Conservation (phyloP, 2,113 vertebrate species). For the Acanthisitta chloris region DNA sequence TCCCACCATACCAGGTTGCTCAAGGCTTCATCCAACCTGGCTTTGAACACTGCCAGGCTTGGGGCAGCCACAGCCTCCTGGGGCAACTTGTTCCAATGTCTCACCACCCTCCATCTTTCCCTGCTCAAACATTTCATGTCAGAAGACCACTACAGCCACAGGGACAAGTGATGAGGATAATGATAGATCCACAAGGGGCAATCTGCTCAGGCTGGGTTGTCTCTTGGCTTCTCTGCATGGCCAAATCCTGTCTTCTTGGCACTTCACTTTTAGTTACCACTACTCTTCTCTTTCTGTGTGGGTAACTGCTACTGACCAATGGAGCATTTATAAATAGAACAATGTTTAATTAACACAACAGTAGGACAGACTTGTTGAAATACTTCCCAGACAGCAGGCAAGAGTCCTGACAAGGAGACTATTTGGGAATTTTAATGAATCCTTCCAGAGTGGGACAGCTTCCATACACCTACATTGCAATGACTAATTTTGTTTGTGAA, state of each 20-base stretch:
- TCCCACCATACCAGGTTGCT: no score
- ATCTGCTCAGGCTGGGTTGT: not conserved
- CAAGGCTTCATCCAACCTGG: no score
- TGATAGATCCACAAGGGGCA: not conserved
- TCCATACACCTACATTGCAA: conserved; percentile 51
- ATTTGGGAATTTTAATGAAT: conserved; percentile 66
- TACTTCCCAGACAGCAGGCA: conserved; percentile 68
- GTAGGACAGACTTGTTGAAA: conserved; percentile 69
- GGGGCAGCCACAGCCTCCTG: no score
- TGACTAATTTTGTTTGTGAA: conserved; percentile 58
- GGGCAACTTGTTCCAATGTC: no score
- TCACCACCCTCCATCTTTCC: not conserved
- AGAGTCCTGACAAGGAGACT: conserved; percentile 57
- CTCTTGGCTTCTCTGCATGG: not conserved
- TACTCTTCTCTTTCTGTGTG: not conserved
- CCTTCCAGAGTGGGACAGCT: conserved; percentile 30
- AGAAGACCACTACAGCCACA: not conserved
- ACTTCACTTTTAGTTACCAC: conserved; percentile 21
- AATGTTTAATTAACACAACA: conserved; percentile 70
- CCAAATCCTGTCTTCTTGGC: conserved; percentile 8
- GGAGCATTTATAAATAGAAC: conserved; percentile 61
- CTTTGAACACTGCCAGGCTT: no score
- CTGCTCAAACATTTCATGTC: not conserved
- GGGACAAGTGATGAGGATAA: not conserved
- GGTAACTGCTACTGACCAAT: conserved; percentile 43